Percentiles rank a stretch among this genome's conserved stretches.
These are phyloP conservation scores for Eristalis tenax DNA, from an alignment of 2,888 invertebrate genomes.

Conservation along the genomic window DNA sequence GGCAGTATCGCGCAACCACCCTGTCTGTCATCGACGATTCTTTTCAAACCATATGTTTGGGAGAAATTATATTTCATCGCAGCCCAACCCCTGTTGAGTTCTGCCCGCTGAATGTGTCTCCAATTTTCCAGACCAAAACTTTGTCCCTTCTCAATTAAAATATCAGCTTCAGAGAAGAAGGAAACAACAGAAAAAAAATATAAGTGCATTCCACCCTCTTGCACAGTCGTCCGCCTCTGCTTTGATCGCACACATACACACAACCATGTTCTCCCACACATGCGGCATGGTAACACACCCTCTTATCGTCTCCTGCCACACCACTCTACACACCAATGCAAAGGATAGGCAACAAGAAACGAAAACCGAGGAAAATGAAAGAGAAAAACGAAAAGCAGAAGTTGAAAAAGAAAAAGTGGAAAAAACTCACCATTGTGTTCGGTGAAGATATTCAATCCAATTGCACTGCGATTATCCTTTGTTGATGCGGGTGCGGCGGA, in stretches of 20 bases:
- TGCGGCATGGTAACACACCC: slow-evolving; percentile 41
- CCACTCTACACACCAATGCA: slow-evolving; percentile 13
- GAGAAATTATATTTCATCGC: background rate
- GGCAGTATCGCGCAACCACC: background rate
- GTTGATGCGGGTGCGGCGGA: slow-evolving; percentile 82
- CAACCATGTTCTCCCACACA: slow-evolving; percentile 37
- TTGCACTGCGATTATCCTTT: slow-evolving; percentile 89
- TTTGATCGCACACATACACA: slow-evolving; percentile 1
- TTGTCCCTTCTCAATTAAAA: slow-evolving; percentile 21
- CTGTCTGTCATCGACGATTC: background rate
- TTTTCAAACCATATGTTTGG: background rate
- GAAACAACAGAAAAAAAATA: slow-evolving; percentile 6
- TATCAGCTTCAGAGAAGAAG: background rate
- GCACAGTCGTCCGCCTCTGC: slow-evolving; percentile 50
- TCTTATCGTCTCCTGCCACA: slow-evolving; percentile 22
- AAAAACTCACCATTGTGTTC: slow-evolving; percentile 93
- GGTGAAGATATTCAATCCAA: slow-evolving; percentile 95
- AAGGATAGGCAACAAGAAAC: slow-evolving; percentile 33
- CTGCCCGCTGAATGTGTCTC: background rate
- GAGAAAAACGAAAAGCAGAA: background rate
- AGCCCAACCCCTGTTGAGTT: background rate
- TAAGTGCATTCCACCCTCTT: slow-evolving; percentile 69
- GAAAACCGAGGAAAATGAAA: slow-evolving; percentile 11
- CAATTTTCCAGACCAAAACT: slow-evolving; percentile 6
- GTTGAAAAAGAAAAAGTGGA: slow-evolving; percentile 61